Base-by-base conservation (phyloP, 1,140 invertebrate species). In the Drosophila pruinosa region DNA sequence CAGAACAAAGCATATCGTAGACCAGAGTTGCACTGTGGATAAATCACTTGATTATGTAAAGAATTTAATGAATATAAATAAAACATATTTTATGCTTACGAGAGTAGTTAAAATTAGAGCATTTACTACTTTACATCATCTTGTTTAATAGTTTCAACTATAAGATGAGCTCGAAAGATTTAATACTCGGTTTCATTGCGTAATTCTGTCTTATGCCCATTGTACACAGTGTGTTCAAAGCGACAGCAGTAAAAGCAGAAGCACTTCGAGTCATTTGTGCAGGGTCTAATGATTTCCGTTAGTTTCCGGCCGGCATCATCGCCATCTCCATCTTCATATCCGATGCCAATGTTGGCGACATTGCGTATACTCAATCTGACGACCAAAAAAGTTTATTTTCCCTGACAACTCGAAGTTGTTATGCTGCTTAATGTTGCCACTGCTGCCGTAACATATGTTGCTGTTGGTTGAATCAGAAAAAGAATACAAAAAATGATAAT, bases 201-300 rank as follows among this genome's bases (percentile, higher is more conserved):
- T 28, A 22, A 54, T 22, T 24, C 8, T 3, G 12, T 7, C n/a
- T 4, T 28, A 7, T 48, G 17, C 41, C 54, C 69, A 72, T 43
- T 26, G 69, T 72, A 43, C 45, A 45, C 17, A 21, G 68, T 74
- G 58, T 63, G 76, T 68, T 80, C 38, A 41, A 54, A 64, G 76
- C 70, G 21, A 75, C 56, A 69, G 28, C 45, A 70, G 77, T 47
- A 80, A 76, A 68, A 74, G 74, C 80, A 68, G 69, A 41, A 73
- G 57, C 43, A 56, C 74, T 86, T 77, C 65, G 62, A 88, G 82
- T 88, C 82, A 83, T 83, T 83, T 83, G 80, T 83, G 80, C 76
- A 72, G 82, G 80, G 74, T 88, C 82, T 88, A 88, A 88, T 88
- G 82, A 88, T 88, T 88, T 88, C 82, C 82, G 82, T 64, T 82